Conservation (phyloP, 2,113 vertebrate genomes). For the Gallinago jamesoni region DNA sequence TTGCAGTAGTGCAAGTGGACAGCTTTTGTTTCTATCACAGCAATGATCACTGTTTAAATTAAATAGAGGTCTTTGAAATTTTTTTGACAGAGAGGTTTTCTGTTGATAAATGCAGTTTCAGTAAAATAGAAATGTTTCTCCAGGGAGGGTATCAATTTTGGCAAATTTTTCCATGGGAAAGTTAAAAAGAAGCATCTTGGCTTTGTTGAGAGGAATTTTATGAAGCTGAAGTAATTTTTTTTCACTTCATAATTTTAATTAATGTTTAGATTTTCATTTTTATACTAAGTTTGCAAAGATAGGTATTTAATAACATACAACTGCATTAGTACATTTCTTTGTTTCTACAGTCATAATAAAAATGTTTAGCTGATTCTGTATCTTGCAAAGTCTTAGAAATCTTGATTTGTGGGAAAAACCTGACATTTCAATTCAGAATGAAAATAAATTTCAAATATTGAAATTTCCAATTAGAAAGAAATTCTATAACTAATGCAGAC, state of each 20-base stretch:
- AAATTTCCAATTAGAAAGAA: neutral
- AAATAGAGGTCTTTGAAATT: neutral
- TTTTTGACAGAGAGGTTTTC: neutral
- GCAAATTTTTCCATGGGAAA: neutral
- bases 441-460: neutral
- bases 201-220: neutral
- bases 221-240: neutral
- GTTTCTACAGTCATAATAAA: neutral
- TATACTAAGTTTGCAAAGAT: neutral
- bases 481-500: neutral
- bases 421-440: neutral
- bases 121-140: neutral
- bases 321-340: neutral
- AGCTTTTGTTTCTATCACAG: neutral
- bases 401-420: neutral
- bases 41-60: neutral
- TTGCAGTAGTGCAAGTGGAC: constrained; percentile 26
- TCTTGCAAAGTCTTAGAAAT: neutral
- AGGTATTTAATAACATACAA: neutral
- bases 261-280: neutral
- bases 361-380: neutral
- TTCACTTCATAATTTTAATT: neutral
- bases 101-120: neutral
- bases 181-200: neutral
- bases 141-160: neutral